Base-by-base conservation (phyloP, 2,888 invertebrate species). In the Lasioglossum morio region DNA sequence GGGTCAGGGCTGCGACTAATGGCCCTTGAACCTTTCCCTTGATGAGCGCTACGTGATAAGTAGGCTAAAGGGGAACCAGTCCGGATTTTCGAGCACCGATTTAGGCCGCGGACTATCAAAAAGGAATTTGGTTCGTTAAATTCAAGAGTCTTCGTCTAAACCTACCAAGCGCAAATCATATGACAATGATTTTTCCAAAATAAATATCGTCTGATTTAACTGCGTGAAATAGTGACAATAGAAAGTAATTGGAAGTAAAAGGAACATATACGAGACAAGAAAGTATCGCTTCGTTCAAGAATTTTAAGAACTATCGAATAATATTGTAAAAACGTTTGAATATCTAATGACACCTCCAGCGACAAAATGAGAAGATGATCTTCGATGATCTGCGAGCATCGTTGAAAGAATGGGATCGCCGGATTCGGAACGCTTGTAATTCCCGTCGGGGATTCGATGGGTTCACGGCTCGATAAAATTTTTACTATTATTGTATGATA, bases 401-500 rank as follows among this genome's bases (percentile, higher is more conserved):
- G 7, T 53, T 53, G 23, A 53, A 53, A 10, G 53, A 53, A 53
- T n/a, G 53, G n/a, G 10, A 53, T 53, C n/a, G 60, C 14, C 60
- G 2, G 27, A 27, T 27, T 27, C 30, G 27, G 30, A 16, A 60
- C 60, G 60, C 27, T 60, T 66, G 66, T 66, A 66, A 66, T 34
- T 66, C 66, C 4, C 10, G 30, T 30, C 66, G 2, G 7, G 34
- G 66, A 3, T 12, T 19, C 34, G 66, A 66, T 23, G 34, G 66
- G 66, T 60, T 60, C 60, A 60, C 60, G 60, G 27, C 14, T 66
- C 66, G 34, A 66, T 66, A 34, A 66, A 66, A 66, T 66, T 66
- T 66, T 66, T 66, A 66, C 66, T 66, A 66, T 66, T 66, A 66
- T 66, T 66, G 27, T 60, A 27, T 5, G 60, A 66, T 66, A 66